Percentiles rank a stretch among this genome's conserved stretches.
These are phyloP conservation scores for Lamprotornis superbus DNA, from an alignment of 2,113 vertebrate genomes.

Conservation along the genomic window DNA sequence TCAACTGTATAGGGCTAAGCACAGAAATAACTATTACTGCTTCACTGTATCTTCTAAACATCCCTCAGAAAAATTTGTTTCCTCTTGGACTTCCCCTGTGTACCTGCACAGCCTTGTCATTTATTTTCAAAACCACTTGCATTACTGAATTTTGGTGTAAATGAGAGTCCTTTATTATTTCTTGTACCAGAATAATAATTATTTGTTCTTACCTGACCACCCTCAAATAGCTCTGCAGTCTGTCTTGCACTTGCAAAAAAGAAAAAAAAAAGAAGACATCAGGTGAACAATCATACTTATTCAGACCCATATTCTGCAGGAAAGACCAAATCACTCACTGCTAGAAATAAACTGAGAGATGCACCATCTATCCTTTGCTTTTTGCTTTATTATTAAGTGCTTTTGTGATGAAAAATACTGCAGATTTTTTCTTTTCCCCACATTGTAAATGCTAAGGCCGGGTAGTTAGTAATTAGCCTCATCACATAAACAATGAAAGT, in stretches of 20 bases:
- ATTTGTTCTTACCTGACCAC: fast-evolving
- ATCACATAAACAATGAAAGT: fast-evolving
- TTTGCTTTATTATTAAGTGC: fast-evolving
- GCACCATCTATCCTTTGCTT: neutral
- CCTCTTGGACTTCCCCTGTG: neutral
- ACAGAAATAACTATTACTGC: neutral
- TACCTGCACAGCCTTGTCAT: fast-evolving
- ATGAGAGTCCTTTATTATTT: neutral
- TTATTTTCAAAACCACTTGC: neutral
- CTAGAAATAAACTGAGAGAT: neutral
- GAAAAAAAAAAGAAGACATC: no score
- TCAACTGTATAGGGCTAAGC: neutral
- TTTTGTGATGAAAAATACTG: neutral
- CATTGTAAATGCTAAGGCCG: neutral
- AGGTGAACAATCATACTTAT: no score
- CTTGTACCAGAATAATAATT: neutral
- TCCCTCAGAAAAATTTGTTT: neutral
- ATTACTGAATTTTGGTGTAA: neutral
- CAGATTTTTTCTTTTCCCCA: neutral
- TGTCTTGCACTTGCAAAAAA: no score
- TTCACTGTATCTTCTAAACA: neutral
- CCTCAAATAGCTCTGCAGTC: no score
- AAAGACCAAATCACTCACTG: neutral
- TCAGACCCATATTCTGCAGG: neutral
- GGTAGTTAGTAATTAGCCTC: neutral